Evolutionary conservation across 2,888 invertebrate species (phyloP).

Genomic region (Chymomyza procnemis): DNA sequence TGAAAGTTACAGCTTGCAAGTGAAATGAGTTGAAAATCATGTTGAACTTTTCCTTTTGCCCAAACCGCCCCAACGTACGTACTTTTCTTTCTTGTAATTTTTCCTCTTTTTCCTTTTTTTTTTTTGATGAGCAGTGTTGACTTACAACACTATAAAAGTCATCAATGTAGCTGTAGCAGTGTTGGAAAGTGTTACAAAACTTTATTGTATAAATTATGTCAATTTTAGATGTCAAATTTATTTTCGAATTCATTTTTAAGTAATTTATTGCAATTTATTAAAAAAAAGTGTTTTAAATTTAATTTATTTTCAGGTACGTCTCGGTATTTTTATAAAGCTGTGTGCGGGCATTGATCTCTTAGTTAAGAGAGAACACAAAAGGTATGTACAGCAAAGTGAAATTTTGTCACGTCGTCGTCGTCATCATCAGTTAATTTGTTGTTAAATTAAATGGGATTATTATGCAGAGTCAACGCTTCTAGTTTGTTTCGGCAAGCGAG

Average conservation of each 20-base stretch:
- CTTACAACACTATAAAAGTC: neutral
- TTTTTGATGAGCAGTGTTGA: neutral
- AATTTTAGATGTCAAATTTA: neutral
- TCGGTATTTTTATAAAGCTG: neutral
- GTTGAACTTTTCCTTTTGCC: neutral
- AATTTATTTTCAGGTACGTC: slow-evolving; percentile 21
- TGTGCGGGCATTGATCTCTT: too few relatives aligned
- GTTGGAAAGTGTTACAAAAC: neutral
- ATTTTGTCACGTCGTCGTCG: too few relatives aligned
- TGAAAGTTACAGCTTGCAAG: neutral
- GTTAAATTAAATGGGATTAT: too few relatives aligned
- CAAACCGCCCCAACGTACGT: too few relatives aligned
- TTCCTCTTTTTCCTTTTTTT: neutral
- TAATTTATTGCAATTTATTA: neutral
- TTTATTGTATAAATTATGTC: too few relatives aligned
- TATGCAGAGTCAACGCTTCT: too few relatives aligned
- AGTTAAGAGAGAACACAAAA: too few relatives aligned
- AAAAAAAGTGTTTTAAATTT: too few relatives aligned
- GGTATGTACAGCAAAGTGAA: too few relatives aligned
- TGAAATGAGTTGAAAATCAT: neutral
- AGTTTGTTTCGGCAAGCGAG: too few relatives aligned
- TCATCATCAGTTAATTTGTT: too few relatives aligned
- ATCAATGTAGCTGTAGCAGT: neutral
- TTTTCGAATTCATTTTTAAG: neutral
- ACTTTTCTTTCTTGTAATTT: neutral